phyloP scores from a whole-genome alignment of 2,888 invertebrate species.

The Heliconius sara region DNA sequence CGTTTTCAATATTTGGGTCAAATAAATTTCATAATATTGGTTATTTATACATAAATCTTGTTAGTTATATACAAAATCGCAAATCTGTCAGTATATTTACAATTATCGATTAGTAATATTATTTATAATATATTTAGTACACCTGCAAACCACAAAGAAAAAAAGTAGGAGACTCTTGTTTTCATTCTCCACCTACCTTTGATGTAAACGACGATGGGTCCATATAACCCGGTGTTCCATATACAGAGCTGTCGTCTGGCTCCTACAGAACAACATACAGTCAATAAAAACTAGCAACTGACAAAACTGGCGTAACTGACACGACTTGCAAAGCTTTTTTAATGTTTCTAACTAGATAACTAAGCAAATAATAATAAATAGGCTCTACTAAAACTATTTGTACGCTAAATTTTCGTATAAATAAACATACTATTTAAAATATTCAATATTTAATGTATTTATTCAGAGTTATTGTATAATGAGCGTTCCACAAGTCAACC shows the following conservation, averaged over 20 bases:
- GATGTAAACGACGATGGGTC: conserved; percentile 91
- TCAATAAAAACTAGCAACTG: background rate
- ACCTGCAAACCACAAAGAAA: background rate
- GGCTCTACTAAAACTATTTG: background rate
- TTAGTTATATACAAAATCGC: background rate
- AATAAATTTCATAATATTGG: background rate
- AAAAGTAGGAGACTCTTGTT: no score
- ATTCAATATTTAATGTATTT: conserved; percentile 13
- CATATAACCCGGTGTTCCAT: conserved; percentile 91
- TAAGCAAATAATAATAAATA: background rate
- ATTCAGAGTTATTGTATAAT: background rate
- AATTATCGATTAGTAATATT: no score
- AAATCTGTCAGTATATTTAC: no score
- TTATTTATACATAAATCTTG: no score
- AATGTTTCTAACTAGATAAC: background rate
- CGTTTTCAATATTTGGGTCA: background rate
- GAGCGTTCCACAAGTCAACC: background rate
- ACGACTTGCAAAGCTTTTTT: background rate
- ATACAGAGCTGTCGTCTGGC: conserved; percentile 87
- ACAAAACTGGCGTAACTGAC: background rate
- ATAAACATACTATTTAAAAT: background rate
- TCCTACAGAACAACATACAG: conserved; percentile 74
- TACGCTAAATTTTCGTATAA: background rate
- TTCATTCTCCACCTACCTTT: conserved; percentile 80
- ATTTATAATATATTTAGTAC: background rate